Evolutionary conservation across 2,888 invertebrate species (phyloP), one percentile per base, ranked within the genome.

Genomic region (Eupelmus urozonus): DNA sequence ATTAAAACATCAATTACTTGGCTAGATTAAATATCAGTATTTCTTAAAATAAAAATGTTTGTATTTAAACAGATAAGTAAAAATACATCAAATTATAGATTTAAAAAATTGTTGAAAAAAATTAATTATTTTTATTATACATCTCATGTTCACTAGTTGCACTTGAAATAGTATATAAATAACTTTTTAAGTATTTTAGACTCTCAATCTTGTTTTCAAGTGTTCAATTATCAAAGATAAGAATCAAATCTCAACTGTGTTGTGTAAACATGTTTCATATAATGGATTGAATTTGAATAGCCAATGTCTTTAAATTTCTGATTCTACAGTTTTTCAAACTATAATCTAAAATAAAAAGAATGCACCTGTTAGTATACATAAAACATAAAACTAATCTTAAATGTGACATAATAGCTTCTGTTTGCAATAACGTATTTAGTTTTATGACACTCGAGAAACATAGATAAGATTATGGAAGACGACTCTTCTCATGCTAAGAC

Each of bases 391-490:
- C 2, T 69, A 45, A 49, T 67, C 45, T 70, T 51, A 27, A 20
- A 51, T 25, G 4, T 42, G 42, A 66, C 13, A 74, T 55, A 75
- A 34, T 34, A 72, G n/a, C 45, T 71, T 71, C 20, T 45, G 34
- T 49, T 74, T 66, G 49, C 42, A 70, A 42, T 65, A 65, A 34
- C 49, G 23, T 25, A 75, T 45, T 78, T 59, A 65, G 16, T 75
- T 80, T 80, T 77, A 80, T 66, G 76, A 77, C 45, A 62, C 18
- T 5, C 13, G 49, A 65, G 70, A 53, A 63, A 53, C 27, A 34
- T 42, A 80, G 79, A 80, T 80, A 80, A 80, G 80, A 80, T 80
- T 77, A 55, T 51, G 13, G 34, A 65, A 77, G 59, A 70, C 27
- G 20, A 57, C 34, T 63, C 29, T 76, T 63, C 70, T 29, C 16